Conservation (phyloP, 1,140 invertebrate genomes). For the Nasonia vitripennis region DNA sequence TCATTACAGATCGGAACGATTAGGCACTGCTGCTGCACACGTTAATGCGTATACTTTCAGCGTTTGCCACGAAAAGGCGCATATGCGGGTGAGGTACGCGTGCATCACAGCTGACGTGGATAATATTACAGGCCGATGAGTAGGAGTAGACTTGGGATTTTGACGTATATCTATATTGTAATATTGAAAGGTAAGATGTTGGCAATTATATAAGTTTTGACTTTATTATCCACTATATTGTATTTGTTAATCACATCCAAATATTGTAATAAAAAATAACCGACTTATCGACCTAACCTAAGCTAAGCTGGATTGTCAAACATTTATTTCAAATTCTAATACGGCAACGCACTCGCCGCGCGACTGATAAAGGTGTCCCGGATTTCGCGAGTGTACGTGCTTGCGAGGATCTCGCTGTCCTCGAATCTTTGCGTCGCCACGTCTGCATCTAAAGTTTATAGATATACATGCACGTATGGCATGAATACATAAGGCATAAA, state of each 20-base stretch:
- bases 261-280: no score
- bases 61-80: background rate
- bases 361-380: background rate
- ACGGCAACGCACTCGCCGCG: background rate
- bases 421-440: background rate
- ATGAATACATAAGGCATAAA: constrained; percentile 41
- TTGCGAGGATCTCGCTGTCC: constrained; percentile 30
- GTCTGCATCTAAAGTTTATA: background rate
- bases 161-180: background rate
- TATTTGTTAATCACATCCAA: no score
- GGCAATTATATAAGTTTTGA: no score
- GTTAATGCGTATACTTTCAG: background rate
- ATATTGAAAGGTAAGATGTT: no score
- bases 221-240: no score
- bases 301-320: no score
- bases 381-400: background rate
- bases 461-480: constrained; percentile 31
- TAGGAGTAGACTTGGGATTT: background rate
- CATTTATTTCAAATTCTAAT: background rate
- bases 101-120: no score
- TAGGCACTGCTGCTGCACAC: background rate
- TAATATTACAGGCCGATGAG: background rate
- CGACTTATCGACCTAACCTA: no score
- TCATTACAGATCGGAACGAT: background rate
- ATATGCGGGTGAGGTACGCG: no score